Percentiles rank a stretch among this genome's conserved stretches.
phyloP scores from a whole-genome alignment of 2,888 invertebrate species.

The Drosophila neonasuta region DNA sequence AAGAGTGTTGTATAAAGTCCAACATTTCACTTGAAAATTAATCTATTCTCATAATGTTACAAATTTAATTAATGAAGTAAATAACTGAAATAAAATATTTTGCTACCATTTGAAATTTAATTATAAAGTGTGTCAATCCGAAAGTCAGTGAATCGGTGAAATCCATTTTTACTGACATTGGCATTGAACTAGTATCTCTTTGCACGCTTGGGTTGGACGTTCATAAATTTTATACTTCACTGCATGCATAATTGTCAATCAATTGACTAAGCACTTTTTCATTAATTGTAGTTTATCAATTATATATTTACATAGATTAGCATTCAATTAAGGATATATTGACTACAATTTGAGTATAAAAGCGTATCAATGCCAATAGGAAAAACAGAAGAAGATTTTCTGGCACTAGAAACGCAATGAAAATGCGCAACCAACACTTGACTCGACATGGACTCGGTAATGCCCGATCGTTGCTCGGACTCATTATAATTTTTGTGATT shows the following conservation, averaged over 20 bases:
- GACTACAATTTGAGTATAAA: constrained; percentile 37
- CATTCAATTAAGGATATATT: constrained; percentile 38
- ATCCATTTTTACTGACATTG: constrained; percentile 29
- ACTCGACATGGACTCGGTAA: constrained; percentile 23
- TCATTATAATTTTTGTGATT: constrained; percentile 23
- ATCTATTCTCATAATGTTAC: background rate
- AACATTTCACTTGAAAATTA: background rate
- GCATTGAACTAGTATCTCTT: constrained; percentile 35
- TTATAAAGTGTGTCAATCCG: constrained; percentile 44
- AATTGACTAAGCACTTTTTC: constrained; percentile 30
- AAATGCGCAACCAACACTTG: constrained; percentile 41
- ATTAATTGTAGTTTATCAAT: constrained; percentile 35
- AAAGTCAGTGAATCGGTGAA: constrained; percentile 17
- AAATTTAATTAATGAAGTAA: background rate
- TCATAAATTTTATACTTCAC: constrained; percentile 27
- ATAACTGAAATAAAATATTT: background rate
- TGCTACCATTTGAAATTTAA: constrained; percentile 12
- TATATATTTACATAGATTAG: constrained; percentile 51
- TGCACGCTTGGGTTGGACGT: constrained; percentile 19
- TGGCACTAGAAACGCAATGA: constrained; percentile 25
- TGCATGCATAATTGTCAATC: constrained; percentile 43
- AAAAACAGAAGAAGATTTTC: constrained; percentile 21
- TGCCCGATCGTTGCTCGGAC: constrained; percentile 31
- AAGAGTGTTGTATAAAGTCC: background rate
- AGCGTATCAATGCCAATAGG: constrained; percentile 6